Evolutionary conservation across 2,888 invertebrate species (phyloP), one percentile per base, ranked within the genome.

Genomic region (Neocrepidodera transversa): DNA sequence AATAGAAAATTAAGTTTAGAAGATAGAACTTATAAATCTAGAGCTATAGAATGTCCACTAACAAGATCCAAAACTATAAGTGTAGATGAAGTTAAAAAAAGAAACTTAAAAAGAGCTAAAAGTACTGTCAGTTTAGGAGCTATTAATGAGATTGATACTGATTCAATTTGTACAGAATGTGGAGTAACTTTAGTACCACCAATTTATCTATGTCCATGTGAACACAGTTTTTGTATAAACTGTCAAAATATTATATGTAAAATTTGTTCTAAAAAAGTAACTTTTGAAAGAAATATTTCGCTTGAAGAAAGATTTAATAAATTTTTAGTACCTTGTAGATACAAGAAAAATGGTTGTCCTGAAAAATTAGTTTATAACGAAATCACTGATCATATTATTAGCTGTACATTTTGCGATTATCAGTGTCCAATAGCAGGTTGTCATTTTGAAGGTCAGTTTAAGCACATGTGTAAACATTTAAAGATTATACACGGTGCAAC

Each of bases 401-500:
- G 63, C 32, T 75, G 75, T 36, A 59, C 48, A 1, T 74, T 68
- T 42, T 74, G 73, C 52, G 60, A 66, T n/a, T 75, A 74, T 48
- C 63, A 62, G 17, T 75, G 75, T 50, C 68, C 68, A 10, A 63
- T 68, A 16, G 63, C 64, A 1, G 65, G 65, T 6, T 75, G 75
- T 50, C 50, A 50, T 1, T 67, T 60, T 50, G 60, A 65, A 51
- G 68, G 66, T 3, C 64, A 64, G 40, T 73, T 68, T 45, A 63
- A 66, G 17, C 45, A 66, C 2, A 66, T 73, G 48, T 32, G 60
- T 10, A 66, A 69, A 17, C 75, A 75, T 62, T 50, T 74, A 16
- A 72, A 68, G 32, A 49, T 73, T 1, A 68, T 71, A 4, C 75
- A 75, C 50, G 65, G 70, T n/a, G 72, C 74, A 51, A 67, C 69